phyloP scores from a whole-genome alignment of 2,797 vertebrate species.

The Scolopax bukidnonensis region DNA sequence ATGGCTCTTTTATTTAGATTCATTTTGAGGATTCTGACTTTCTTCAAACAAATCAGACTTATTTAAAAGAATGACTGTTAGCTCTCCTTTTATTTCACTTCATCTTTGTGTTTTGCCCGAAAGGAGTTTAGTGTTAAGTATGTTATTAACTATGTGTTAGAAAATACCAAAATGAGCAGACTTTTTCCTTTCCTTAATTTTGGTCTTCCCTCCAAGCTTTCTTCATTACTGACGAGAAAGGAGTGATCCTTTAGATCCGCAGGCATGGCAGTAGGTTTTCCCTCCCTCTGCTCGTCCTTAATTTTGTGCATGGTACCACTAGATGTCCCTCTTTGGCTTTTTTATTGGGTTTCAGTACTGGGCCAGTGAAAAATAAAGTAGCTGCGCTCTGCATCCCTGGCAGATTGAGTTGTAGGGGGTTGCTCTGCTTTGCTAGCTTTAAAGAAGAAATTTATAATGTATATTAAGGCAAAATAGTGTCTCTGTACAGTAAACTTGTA shows the following conservation, averaged over 20 bases:
- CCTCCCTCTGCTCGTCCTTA: background rate
- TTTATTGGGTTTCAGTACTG: conserved; percentile 49
- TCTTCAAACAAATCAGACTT: background rate
- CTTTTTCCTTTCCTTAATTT: background rate
- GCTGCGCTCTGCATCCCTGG: background rate
- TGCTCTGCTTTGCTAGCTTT: background rate
- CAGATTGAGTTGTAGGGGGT: background rate
- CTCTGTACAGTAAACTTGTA: background rate
- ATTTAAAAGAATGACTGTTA: background rate
- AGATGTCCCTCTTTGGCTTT: conserved; percentile 83
- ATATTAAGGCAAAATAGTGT: background rate
- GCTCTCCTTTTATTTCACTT: background rate
- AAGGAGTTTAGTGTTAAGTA: background rate
- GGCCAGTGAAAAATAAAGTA: background rate
- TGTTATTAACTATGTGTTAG: background rate
- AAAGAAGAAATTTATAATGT: conserved; percentile 12
- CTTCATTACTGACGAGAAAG: background rate
- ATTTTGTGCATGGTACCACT: conserved; percentile 66
- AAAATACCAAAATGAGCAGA: background rate
- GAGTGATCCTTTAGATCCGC: background rate
- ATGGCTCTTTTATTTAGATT: background rate
- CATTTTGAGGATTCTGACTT: background rate
- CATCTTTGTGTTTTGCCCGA: background rate
- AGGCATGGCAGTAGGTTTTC: background rate
- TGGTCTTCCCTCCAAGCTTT: background rate